phyloP scores from a whole-genome alignment of 2,888 invertebrate species.

The Drosophila longiperda region DNA sequence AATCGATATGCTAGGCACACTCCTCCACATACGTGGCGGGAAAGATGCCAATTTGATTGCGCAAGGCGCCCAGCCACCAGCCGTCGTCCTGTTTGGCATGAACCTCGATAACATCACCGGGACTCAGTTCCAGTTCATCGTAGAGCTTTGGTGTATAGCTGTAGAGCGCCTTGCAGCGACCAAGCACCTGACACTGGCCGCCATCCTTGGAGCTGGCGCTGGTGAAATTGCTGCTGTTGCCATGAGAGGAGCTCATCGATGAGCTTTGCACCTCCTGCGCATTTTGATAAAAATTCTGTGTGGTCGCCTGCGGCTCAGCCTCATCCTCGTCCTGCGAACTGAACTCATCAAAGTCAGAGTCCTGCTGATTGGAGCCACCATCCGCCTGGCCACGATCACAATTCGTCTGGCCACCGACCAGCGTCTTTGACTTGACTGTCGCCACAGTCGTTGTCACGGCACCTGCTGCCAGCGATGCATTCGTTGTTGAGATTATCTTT shows the following conservation, averaged over 20 bases:
- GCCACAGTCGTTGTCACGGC: neutral
- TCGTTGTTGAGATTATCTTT: constrained; percentile 77
- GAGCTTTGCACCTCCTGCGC: constrained; percentile 60
- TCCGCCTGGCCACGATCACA: constrained; percentile 86
- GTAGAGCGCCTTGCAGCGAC: constrained; percentile 94
- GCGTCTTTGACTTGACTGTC: constrained; percentile 38
- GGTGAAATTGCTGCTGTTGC: constrained; percentile 33
- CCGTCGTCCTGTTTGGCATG: constrained; percentile 96
- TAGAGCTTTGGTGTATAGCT: constrained; percentile 94
- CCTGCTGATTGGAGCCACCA: constrained; percentile 94
- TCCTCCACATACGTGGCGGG: constrained; percentile 97
- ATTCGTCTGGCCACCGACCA: constrained; percentile 47
- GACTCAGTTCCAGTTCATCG: constrained; percentile 92
- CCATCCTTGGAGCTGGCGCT: constrained; percentile 35
- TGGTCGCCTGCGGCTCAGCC: constrained; percentile 68
- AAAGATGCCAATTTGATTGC: constrained; percentile 93
- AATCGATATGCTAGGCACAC: constrained; percentile 84
- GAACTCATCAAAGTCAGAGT: constrained; percentile 94
- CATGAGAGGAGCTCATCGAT: constrained; percentile 44
- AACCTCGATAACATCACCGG: constrained; percentile 94
- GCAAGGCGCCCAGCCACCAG: constrained; percentile 97
- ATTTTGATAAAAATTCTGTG: constrained; percentile 68
- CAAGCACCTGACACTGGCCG: constrained; percentile 84
- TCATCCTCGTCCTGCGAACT: constrained; percentile 90
- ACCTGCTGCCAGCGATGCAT: constrained; percentile 45